Evolutionary conservation across 2,888 invertebrate species (phyloP).

Genomic region (Ethmia dodecea): DNA sequence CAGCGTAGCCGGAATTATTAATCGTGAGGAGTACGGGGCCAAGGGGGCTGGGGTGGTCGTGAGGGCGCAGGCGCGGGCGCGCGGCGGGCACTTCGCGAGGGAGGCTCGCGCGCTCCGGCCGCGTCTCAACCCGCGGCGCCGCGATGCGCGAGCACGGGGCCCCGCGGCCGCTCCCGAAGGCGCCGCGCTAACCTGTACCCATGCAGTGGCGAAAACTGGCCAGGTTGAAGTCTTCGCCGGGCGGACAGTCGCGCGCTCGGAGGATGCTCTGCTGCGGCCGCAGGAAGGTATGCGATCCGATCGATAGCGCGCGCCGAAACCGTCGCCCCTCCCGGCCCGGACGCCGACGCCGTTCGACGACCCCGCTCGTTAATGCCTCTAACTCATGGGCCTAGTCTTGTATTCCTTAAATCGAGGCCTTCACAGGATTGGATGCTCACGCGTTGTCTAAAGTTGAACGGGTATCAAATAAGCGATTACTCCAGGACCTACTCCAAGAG

Average conservation of each 20-base stretch:
- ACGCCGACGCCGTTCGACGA: conserved; percentile 72
- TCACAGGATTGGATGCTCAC: too few species aligned
- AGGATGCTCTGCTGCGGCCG: conserved; percentile 97
- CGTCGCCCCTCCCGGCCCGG: conserved; percentile 71
- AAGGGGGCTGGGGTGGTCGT: conserved; percentile 47
- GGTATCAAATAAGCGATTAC: too few species aligned
- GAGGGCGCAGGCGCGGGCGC: conserved; percentile 55
- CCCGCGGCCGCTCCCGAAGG: conserved; percentile 70
- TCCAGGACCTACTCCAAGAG: too few species aligned
- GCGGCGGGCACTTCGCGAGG: conserved; percentile 69
- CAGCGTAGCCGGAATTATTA: conserved; percentile 77
- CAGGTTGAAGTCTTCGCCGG: conserved; percentile 85
- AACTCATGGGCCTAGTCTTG: conserved; percentile 46
- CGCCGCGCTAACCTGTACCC: conserved; percentile 82
- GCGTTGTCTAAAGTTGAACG: too few species aligned
- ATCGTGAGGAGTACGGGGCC: conserved; percentile 65
- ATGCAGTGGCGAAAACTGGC: conserved; percentile 92
- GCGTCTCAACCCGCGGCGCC: conserved; percentile 58
- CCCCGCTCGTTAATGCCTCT: conserved; percentile 59
- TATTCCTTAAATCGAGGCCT: too few species aligned
- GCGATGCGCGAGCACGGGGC: conserved; percentile 69
- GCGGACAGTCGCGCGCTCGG: conserved; percentile 83
- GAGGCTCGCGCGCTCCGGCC: conserved; percentile 72
- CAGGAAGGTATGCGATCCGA: conserved; percentile 87
- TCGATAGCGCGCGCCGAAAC: conserved; percentile 74